Base-by-base conservation (phyloP, 2,888 invertebrate species). In the Diloba caeruleocephala region DNA sequence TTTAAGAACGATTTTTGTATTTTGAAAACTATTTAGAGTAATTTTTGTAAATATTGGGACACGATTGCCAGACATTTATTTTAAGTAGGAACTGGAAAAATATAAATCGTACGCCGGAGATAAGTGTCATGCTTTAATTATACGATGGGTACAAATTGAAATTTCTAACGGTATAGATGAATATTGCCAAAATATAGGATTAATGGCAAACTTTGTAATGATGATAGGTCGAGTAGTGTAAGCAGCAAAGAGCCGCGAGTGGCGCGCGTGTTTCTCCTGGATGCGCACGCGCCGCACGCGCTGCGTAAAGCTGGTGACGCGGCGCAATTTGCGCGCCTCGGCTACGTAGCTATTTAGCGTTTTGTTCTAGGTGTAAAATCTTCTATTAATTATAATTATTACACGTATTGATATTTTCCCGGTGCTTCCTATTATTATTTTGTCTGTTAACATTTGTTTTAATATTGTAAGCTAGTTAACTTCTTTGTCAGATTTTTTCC, bases 341-440 rank as follows among this genome's bases (percentile, higher is more conserved):
- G 48, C 52, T 39, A 15, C 44, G 28, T 49, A 58, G 67, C 58
- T 60, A 72, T 73, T 71, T 74, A 78, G 70, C 60, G 63, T 76
- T 81, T 82, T 78, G 76, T 80, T 82, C 73, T 85, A 84, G 81
- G 67, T 86, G 71, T 84, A 78, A 78, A 79, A 74, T 79, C 73
- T 80, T 78, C 70, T 81, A 79, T 84, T 82, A 76, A 79, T 87
- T 82, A 83, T 79, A 74, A 81, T 76, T 79, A 73, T 73, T 66
- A 73, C 60, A 56, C 37, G 33, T 78, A 77, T 82, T 79, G 69
- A 85, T 86, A 82, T 78, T 84, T 87, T 85, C 78, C 89, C 86
- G 90, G 92, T 91, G 92, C 92, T 92, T 92, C 90, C 91, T 88
- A 85, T 84, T 87, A 88, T 89, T 86, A 88, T 90, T 89, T 92